Evolutionary conservation across 2,888 invertebrate genomes (phyloP).

Genomic region (Perizoma affinitatum): DNA sequence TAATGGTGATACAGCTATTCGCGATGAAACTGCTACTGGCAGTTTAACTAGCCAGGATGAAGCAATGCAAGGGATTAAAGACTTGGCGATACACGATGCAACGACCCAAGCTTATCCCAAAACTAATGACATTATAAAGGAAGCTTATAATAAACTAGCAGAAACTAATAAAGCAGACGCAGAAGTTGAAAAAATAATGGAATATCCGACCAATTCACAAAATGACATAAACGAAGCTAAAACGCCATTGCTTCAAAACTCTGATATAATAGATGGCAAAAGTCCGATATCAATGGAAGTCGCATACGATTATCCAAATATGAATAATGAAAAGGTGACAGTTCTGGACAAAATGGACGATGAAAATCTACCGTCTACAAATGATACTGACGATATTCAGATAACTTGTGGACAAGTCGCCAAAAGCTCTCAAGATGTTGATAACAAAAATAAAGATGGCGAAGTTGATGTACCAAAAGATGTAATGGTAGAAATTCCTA

Average conservation of each 20-base stretch:
- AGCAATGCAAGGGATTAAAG: slow-evolving; percentile 3
- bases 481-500: slow-evolving; percentile 38
- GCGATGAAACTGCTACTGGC: no score
- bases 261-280: slow-evolving; percentile 53
- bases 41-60: not conserved
- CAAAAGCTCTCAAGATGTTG: slow-evolving; percentile 55
- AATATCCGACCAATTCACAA: slow-evolving; percentile 5
- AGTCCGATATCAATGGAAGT: slow-evolving; percentile 64
- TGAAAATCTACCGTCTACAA: slow-evolving; percentile 68
- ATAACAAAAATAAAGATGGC: slow-evolving; percentile 33
- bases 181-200: slow-evolving; percentile 18
- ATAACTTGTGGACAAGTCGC: slow-evolving; percentile 71
- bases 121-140: not conserved
- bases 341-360: slow-evolving; percentile 64
- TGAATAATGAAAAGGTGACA: slow-evolving; percentile 49
- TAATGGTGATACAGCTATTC: not conserved
- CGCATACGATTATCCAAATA: slow-evolving; percentile 59
- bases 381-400: slow-evolving; percentile 72
- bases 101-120: slow-evolving; percentile 14
- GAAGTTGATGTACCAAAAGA: slow-evolving; percentile 1
- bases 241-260: slow-evolving; percentile 59
- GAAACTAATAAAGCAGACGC: slow-evolving; percentile 13
- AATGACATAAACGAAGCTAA: slow-evolving; percentile 51
- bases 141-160: not conserved
- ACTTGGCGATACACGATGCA: slow-evolving; percentile 19